Percentiles rank a stretch among this genome's conserved stretches.
Conservation (phyloP, 2,113 vertebrate species). For the Sprattus sprattus region DNA sequence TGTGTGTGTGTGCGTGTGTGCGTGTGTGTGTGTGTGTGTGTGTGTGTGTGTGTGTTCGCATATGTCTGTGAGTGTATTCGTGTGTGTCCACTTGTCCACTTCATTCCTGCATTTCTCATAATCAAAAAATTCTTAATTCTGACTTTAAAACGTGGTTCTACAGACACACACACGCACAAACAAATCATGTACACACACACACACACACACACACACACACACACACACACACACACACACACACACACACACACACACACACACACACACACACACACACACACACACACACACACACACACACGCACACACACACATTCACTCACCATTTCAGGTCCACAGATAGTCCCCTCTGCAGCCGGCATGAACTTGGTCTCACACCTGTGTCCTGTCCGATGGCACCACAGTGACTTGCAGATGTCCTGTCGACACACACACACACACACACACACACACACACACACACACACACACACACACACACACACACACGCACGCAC, state of each 20-base stretch:
- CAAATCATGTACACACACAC: neutral
- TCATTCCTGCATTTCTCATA: neutral
- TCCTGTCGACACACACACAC: conserved; percentile 74
- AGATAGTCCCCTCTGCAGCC: conserved; percentile 91
- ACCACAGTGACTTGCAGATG: conserved; percentile 98
- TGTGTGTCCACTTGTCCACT: neutral
- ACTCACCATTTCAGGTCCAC: conserved; percentile 92
- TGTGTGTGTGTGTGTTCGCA: too few species aligned
- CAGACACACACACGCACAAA: neutral
- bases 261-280: neutral
- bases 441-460: conserved; percentile 51
- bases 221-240: neutral
- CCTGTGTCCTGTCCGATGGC: conserved; percentile 88
- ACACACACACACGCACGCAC: conserved; percentile 39
- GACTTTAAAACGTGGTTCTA: neutral
- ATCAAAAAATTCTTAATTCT: neutral
- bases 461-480: conserved; percentile 33
- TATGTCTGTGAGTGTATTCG: too few species aligned
- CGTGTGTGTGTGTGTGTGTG: too few species aligned
- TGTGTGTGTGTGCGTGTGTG: too few species aligned
- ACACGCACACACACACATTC: conserved; percentile 15
- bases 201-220: neutral
- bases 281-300: neutral
- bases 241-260: neutral
- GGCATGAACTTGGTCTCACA: conserved; percentile 99